phyloP scores from a whole-genome alignment of 92 coral and sea anemone species.

The Phenganax subtilis region DNA sequence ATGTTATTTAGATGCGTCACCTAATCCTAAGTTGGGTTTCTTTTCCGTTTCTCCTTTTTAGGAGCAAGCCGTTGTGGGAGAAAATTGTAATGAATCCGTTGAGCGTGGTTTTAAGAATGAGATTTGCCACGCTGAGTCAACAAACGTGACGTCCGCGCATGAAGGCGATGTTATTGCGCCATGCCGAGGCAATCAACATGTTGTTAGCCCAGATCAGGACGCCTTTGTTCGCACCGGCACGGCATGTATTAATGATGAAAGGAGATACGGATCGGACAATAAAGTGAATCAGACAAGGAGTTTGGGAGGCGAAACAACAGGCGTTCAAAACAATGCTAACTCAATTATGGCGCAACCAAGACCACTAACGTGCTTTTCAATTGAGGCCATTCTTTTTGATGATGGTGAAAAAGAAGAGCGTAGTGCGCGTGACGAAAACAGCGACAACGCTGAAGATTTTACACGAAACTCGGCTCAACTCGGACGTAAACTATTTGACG shows the following conservation, averaged over 20 bases:
- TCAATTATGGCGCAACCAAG: background rate
- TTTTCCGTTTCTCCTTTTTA: background rate
- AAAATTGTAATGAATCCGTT: background rate
- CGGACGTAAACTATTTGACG: too few relatives aligned
- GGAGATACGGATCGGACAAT: background rate
- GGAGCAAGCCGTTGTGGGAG: background rate
- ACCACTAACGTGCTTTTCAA: constrained; percentile 3
- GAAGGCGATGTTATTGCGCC: background rate
- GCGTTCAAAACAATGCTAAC: background rate
- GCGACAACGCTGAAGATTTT: too few relatives aligned
- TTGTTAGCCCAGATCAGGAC: background rate
- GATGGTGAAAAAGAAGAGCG: background rate
- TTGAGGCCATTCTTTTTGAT: constrained; percentile 7
- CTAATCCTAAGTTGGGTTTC: too few relatives aligned
- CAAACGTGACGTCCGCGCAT: background rate
- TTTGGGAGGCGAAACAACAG: background rate
- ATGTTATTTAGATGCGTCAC: background rate
- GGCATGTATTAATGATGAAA: background rate
- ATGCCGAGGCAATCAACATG: background rate
- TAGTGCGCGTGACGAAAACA: too few relatives aligned
- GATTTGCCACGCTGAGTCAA: background rate
- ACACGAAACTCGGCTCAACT: too few relatives aligned
- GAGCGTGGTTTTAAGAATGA: constrained; percentile 2
- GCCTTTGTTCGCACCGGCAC: constrained; percentile 4
- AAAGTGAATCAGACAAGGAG: constrained; percentile 10